phyloP scores from a whole-genome alignment of 2,797 vertebrate genomes.

The Novumbra hubbsi region DNA sequence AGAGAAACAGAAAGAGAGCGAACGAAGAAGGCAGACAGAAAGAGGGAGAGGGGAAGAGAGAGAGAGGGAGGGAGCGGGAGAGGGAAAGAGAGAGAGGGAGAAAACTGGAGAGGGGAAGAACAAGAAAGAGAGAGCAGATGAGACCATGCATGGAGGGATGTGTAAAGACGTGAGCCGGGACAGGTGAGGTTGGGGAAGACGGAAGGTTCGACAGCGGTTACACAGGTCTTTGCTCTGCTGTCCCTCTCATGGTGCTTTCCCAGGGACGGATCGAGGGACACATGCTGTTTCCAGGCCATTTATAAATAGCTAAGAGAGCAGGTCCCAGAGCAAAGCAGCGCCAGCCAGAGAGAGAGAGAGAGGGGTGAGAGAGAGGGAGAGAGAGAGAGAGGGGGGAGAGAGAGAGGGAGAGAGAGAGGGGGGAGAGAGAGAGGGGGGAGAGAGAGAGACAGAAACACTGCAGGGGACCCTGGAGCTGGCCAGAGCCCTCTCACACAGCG shows the following conservation, averaged over 20 bases:
- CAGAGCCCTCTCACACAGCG: background rate
- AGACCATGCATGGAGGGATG: background rate
- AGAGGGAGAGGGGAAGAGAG: background rate
- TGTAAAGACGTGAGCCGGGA: background rate
- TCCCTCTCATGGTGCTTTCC: slow-evolving; percentile 28
- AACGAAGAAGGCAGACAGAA: background rate
- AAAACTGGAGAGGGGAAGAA: too few species aligned
- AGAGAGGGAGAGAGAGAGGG: too few species aligned
- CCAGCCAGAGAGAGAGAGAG: slow-evolving; percentile 7
- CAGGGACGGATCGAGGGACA: slow-evolving; percentile 37
- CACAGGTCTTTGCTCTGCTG: slow-evolving; percentile 11
- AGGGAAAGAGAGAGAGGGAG: background rate
- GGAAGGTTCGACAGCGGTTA: background rate
- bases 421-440: too few species aligned
- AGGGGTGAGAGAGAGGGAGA: background rate
- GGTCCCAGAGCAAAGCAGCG: slow-evolving; percentile 36
- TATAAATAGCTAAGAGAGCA: slow-evolving; percentile 57
- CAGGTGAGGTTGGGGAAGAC: background rate
- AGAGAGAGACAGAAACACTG: background rate
- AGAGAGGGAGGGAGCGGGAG: background rate
- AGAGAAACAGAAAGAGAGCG: background rate
- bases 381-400: too few species aligned
- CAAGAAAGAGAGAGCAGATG: background rate
- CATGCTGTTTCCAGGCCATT: slow-evolving; percentile 46
- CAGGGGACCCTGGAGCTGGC: background rate